A percentile compares a stretch with the other conserved stretches of the same genome.
Evolutionary conservation across 1,140 invertebrate genomes (phyloP).

Genomic region (Nebria ingens): DNA sequence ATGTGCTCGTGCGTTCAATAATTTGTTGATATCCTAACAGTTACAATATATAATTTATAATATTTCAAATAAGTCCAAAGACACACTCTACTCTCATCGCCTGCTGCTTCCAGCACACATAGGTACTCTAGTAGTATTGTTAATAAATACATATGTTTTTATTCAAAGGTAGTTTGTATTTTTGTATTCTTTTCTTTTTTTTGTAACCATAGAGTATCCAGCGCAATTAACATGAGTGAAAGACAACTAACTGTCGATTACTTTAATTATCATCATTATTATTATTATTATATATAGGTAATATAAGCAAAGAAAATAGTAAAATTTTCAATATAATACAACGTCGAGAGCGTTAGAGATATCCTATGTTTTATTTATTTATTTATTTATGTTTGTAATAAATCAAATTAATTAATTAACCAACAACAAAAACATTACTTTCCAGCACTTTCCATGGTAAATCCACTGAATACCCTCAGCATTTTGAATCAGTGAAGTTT

Average conservation of each 20-base stretch:
- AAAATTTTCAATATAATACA: no score
- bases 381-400: no score
- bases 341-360: no score
- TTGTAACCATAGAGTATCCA: background rate
- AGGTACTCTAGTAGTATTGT: conserved; percentile 33
- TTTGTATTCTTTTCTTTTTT: conserved; percentile 6
- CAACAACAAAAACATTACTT: no score
- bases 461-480: background rate
- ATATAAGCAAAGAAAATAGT: no score
- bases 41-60: conserved; percentile 32
- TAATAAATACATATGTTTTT: conserved; percentile 4
- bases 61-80: conserved; percentile 14
- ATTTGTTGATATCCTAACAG: conserved; percentile 24
- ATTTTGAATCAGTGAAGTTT: background rate
- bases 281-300: no score
- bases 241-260: background rate
- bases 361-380: no score
- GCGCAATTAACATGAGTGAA: background rate
- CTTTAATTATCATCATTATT: background rate
- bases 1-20: background rate
- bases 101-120: conserved; percentile 28
- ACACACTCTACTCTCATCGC: conserved; percentile 23
- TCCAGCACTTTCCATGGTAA: background rate
- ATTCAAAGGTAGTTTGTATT: conserved; percentile 1
- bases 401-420: no score